These are phyloP conservation scores for Anas bernieri DNA, from an alignment of 2,797 vertebrate genomes.

Conservation along the genomic window DNA sequence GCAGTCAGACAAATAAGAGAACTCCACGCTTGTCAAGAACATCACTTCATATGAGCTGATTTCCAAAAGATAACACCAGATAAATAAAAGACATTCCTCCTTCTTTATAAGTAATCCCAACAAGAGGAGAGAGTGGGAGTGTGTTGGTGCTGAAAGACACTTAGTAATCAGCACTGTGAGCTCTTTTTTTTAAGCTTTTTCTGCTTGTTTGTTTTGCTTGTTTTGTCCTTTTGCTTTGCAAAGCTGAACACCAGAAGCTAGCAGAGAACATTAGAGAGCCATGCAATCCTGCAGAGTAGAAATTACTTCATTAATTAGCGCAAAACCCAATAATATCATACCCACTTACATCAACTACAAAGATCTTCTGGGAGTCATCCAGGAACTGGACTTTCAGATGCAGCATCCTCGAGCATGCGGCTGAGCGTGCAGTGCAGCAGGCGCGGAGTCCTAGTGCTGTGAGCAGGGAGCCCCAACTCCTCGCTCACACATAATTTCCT, in stretches of 20 bases:
- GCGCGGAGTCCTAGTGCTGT: not conserved
- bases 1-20: not conserved
- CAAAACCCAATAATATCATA: slow-evolving; percentile 33
- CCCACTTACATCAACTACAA: slow-evolving; percentile 85
- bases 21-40: not conserved
- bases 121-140: not conserved
- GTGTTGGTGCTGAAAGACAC: not conserved
- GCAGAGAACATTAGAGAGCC: not conserved
- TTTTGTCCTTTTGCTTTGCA: not conserved
- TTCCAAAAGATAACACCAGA: not conserved
- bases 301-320: slow-evolving; percentile 35
- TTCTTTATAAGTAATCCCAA: not conserved
- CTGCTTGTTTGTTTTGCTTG: rapidly evolving
- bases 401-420: slow-evolving; percentile 75
- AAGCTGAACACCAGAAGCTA: slow-evolving; percentile 1
- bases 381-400: slow-evolving; percentile 85
- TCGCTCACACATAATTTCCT: slow-evolving; percentile 68
- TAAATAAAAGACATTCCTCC: not conserved
- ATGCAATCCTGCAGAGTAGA: slow-evolving; percentile 21
- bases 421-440: slow-evolving; percentile 32
- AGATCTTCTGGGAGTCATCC: slow-evolving; percentile 86
- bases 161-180: not conserved
- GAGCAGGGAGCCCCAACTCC: slow-evolving; percentile 34
- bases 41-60: not conserved
- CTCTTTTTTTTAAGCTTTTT: not conserved